These are phyloP conservation scores for Ciconia boyciana DNA, from an alignment of 2,113 vertebrate species.

Conservation along the genomic window DNA sequence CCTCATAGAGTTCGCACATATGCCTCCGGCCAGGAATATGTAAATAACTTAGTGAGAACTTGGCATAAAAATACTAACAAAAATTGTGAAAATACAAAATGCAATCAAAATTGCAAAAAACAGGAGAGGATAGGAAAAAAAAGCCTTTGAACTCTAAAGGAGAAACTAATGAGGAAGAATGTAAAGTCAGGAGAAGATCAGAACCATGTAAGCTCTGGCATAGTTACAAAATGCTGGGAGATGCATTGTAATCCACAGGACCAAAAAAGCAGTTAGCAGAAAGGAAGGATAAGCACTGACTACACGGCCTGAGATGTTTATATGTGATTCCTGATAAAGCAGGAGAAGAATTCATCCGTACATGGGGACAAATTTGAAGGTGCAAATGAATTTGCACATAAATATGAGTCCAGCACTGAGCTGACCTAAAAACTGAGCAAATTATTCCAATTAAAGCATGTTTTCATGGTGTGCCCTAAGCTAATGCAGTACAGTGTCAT, in stretches of 20 bases:
- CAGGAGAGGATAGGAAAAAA: accelerated
- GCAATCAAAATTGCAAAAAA: not conserved
- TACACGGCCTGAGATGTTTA: not conserved
- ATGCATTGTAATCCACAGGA: not conserved
- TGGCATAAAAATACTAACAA: not conserved
- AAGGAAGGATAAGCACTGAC: not conserved
- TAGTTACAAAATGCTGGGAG: not conserved
- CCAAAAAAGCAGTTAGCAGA: not conserved
- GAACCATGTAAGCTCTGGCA: not conserved
- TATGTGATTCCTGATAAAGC: not conserved
- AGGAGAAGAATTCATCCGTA: not conserved
- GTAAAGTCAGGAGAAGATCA: not conserved
- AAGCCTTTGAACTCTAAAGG: not conserved
- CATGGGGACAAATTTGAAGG: not conserved
- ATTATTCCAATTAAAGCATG: not conserved
- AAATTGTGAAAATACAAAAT: not conserved
- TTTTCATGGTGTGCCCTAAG: not conserved
- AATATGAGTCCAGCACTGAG: not conserved
- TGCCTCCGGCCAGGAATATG: not conserved
- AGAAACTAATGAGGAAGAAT: not conserved
- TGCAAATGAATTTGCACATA: not conserved
- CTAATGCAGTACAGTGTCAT: not conserved
- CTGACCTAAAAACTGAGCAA: not conserved
- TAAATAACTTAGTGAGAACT: not conserved
- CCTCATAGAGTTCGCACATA: not conserved